phyloP scores from a whole-genome alignment of 2,888 invertebrate species.

The Arrhopalites spinosus region DNA sequence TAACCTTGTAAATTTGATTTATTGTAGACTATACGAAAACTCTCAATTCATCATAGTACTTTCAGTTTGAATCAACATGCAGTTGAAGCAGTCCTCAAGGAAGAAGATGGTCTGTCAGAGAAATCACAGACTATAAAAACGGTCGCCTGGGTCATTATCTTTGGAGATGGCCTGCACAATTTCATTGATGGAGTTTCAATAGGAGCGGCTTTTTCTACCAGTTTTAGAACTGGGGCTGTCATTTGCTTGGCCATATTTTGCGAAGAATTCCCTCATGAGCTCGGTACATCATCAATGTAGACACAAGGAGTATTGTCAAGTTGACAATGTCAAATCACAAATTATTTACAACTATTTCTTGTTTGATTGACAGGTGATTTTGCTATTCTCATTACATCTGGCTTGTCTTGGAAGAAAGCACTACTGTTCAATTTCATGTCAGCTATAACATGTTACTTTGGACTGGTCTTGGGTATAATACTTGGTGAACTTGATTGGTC shows the following conservation, averaged over 20 bases:
- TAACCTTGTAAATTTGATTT: no score
- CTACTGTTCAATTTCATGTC: constrained; percentile 66
- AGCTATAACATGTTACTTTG: constrained; percentile 65
- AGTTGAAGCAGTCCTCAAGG: constrained; percentile 27
- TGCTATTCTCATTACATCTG: background rate
- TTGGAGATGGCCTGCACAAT: constrained; percentile 65
- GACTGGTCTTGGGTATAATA: constrained; percentile 63
- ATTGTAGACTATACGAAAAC: no score
- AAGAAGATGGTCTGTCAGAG: background rate
- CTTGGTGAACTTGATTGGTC: constrained; percentile 62
- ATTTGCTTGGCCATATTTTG: constrained; percentile 66
- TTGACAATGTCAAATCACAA: background rate
- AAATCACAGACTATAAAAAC: constrained; percentile 54
- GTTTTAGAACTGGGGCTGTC: constrained; percentile 64
- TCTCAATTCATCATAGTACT: constrained; percentile 51
- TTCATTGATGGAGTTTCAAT: constrained; percentile 68
- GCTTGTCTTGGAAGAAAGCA: constrained; percentile 65
- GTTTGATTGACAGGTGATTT: no score
- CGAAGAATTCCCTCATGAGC: constrained; percentile 69
- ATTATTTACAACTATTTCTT: background rate
- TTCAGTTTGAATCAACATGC: constrained; percentile 50
- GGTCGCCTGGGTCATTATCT: constrained; percentile 63
- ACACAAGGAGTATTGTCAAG: background rate
- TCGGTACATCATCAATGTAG: constrained; percentile 61
- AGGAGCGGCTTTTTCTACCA: constrained; percentile 66